phyloP scores from a whole-genome alignment of 2,797 vertebrate genomes.

The Artibeus jamaicensis region DNA sequence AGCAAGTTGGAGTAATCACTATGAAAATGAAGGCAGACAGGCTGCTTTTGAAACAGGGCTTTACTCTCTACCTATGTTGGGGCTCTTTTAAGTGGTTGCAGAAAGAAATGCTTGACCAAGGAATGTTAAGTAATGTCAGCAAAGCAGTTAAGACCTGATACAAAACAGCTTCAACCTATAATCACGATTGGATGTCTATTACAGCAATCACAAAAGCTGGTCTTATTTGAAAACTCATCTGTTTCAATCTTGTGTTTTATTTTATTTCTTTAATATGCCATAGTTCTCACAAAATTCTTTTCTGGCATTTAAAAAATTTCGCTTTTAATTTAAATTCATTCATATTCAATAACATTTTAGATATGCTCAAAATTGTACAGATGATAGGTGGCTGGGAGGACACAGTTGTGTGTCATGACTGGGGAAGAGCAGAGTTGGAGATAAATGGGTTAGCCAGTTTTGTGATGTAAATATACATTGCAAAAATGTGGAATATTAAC shows the following conservation, averaged over 20 bases:
- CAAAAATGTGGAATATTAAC: background rate
- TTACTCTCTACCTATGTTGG: background rate
- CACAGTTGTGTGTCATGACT: background rate
- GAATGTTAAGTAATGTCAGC: background rate
- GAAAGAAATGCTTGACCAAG: background rate
- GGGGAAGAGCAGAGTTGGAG: background rate
- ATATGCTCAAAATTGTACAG: background rate
- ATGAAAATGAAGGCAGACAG: conserved; percentile 57
- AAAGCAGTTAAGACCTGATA: background rate
- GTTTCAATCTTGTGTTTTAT: background rate
- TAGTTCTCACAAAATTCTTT: background rate
- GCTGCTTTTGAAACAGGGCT: background rate
- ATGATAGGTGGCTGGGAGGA: background rate
- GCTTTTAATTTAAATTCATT: background rate
- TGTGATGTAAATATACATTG: background rate
- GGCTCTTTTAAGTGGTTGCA: background rate
- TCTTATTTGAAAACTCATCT: background rate
- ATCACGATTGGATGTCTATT: background rate
- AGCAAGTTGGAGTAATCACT: conserved; percentile 32
- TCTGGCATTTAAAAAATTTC: background rate
- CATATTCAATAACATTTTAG: background rate
- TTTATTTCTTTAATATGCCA: background rate
- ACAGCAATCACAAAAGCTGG: background rate
- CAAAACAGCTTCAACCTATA: background rate
- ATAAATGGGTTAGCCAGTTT: background rate